Evolutionary conservation across 1,140 invertebrate species (phyloP), one percentile per base, ranked within the genome.

Genomic region (Camponotus pennsylvanicus): DNA sequence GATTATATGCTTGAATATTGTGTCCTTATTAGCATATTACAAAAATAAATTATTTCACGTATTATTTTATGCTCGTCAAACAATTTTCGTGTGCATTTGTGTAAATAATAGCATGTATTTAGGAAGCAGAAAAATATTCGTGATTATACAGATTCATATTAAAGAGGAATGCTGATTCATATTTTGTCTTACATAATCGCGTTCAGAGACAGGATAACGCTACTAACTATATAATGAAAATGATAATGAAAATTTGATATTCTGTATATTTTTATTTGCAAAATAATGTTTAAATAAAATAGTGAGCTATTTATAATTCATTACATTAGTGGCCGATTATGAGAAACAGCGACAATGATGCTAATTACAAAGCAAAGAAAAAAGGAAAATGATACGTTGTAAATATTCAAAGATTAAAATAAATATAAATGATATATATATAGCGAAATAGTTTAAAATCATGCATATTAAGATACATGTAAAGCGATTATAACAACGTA

Each of bases 241-340:
- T 52, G 57, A 55, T 87, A 63, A 87, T 71, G 89, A 27, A 87
- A 64, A 87, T 66, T 59, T 61, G 85, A 49, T 89, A 91, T 80
- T 40, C 88, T 89, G 90, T 67, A 91, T 73, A 73, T 88, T 90
- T 91, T 87, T 85, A 91, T 89, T 90, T 93, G 90, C 64, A 88
- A 91, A 79, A 76, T 91, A 69, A 90, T 73, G 59, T 85, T 86
- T 64, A 84, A 78, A n/a, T 18, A 82, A 86, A 89, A 88, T 86
- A 92, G 87, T 88, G 78, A 93, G 87, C 86, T 92, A 91, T 92
- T 92, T 93, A 92, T 94, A 93, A 93, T 93, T 94, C 93, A 93
- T 93, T 94, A 93, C 87, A 73, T 52, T 52, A 34, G 13, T 5
- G 67, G 91, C 79, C 87, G 89, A 89, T 89, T 89, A 89, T 61